Conservation (phyloP, 2,888 invertebrate species). For the Chirona hameri region DNA sequence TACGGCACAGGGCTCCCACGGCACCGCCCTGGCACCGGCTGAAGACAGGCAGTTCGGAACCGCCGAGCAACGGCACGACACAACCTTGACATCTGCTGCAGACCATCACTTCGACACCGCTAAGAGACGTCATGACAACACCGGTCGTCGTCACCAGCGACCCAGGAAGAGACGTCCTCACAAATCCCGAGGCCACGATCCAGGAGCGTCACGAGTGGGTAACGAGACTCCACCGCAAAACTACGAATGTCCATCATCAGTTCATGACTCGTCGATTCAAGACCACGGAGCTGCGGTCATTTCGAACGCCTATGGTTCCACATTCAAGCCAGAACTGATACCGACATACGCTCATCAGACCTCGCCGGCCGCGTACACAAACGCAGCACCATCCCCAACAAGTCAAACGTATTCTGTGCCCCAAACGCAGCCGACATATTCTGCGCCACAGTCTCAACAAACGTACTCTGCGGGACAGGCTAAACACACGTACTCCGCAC, state of each 20-base stretch:
- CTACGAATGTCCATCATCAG: background rate
- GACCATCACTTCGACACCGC: no score
- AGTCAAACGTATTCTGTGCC: background rate
- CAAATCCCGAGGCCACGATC: background rate
- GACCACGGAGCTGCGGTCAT: background rate
- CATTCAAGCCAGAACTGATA: background rate
- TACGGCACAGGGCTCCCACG: background rate
- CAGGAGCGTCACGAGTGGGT: background rate
- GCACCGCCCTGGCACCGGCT: background rate
- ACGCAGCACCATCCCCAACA: background rate
- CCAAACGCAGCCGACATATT: background rate
- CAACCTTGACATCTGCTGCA: no score
- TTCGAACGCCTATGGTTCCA: background rate
- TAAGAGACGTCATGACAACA: no score
- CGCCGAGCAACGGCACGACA: background rate
- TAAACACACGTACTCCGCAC: background rate
- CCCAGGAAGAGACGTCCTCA: background rate
- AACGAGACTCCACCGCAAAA: background rate
- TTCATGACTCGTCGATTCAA: background rate
- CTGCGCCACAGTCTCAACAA: background rate
- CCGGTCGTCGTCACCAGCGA: background rate
- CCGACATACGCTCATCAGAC: background rate
- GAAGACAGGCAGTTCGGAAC: background rate
- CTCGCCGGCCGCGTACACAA: background rate
- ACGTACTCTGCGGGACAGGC: background rate